Evolutionary conservation across 2,113 vertebrate species (phyloP).

Genomic region (Larimichthys polyactis): DNA sequence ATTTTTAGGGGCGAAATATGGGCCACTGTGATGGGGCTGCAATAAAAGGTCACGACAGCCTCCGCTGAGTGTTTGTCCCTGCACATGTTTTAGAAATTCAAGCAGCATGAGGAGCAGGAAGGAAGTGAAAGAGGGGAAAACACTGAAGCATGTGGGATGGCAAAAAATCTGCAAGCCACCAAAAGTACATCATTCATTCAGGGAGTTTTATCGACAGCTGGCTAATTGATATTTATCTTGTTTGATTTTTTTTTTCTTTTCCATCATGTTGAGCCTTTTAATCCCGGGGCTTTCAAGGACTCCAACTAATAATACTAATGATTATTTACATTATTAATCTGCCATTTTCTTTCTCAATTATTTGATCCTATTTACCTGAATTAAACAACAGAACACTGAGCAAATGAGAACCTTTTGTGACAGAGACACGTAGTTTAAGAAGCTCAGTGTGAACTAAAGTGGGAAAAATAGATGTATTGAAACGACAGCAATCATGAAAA

Average conservation of each 20-base stretch:
- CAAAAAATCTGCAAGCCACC: background rate
- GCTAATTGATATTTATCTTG: background rate
- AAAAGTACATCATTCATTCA: background rate
- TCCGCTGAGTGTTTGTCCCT: background rate
- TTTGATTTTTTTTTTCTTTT: background rate
- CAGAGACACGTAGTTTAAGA: too few relatives aligned
- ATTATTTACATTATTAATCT: background rate
- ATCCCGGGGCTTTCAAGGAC: background rate
- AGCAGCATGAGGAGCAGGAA: background rate
- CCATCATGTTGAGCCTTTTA: background rate
- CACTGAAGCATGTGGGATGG: background rate
- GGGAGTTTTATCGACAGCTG: background rate
- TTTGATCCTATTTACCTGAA: background rate
- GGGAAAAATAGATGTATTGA: too few relatives aligned
- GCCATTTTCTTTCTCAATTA: background rate
- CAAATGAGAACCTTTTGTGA: too few relatives aligned
- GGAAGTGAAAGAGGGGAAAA: background rate
- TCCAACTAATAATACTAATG: too few relatives aligned
- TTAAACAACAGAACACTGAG: background rate
- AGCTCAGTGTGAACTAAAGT: too few relatives aligned
- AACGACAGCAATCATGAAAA: too few relatives aligned
- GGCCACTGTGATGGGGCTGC: slow-evolving; percentile 7
- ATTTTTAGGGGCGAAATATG: background rate
- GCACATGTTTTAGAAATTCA: background rate
- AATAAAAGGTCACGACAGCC: slow-evolving; percentile 29